Evolutionary conservation across 1,140 invertebrate species (phyloP).

Genomic region (Caerostris darwini): DNA sequence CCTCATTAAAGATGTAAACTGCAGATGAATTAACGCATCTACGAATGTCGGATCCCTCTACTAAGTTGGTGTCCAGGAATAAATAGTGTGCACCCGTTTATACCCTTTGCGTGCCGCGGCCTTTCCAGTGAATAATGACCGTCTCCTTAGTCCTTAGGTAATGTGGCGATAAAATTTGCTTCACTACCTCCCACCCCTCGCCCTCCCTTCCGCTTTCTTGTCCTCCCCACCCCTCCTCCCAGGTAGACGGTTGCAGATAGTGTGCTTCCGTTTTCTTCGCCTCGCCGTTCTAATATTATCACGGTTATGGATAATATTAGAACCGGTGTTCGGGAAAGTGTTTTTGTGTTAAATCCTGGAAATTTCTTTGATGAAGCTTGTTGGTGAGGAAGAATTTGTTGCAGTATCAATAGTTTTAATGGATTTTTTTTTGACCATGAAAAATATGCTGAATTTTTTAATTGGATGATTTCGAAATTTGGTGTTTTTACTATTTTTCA

Average conservation of each 20-base stretch:
- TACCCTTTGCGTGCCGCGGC: neutral
- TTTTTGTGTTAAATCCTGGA: conserved; percentile 13
- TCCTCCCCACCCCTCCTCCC: too few species aligned
- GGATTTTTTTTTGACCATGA: neutral
- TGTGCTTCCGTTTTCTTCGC: neutral
- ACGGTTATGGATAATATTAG: conserved; percentile 30
- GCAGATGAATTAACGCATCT: conserved; percentile 3
- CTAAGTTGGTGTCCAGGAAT: neutral
- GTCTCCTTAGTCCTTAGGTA: conserved; percentile 39
- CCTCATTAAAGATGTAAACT: conserved; percentile 18
- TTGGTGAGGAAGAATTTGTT: neutral
- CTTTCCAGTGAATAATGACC: conserved; percentile 33
- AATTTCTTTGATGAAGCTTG: neutral
- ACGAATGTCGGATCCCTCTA: neutral
- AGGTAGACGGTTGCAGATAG: neutral
- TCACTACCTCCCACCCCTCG: neutral
- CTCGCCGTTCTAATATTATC: conserved; percentile 37
- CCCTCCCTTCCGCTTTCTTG: neutral
- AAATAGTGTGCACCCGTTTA: conserved; percentile 29
- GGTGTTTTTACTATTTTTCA: neutral
- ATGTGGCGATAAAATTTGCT: conserved; percentile 40
- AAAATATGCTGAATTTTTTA: neutral
- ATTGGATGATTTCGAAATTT: neutral
- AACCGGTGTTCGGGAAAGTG: neutral
- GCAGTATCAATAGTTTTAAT: neutral